Conservation (phyloP, 2,888 invertebrate species). For the Orthosia gracilis region DNA sequence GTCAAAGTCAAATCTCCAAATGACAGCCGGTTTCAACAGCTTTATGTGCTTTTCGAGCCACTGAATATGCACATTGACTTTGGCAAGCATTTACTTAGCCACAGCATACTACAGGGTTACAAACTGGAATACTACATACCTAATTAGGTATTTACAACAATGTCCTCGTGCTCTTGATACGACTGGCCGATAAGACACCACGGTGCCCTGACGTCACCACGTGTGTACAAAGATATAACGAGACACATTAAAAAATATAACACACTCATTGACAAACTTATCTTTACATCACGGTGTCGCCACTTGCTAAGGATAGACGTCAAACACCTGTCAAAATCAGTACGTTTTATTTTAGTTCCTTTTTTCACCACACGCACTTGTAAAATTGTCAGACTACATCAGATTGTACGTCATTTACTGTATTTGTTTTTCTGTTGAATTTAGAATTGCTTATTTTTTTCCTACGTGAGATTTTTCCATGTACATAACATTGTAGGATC, state of each 20-base stretch:
- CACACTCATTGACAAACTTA: conserved; percentile 9
- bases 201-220: conserved; percentile 54
- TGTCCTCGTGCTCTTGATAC: conserved; percentile 63
- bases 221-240: conserved; percentile 50
- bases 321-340: conserved; percentile 33
- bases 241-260: conserved; percentile 41
- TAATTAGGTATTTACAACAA: conserved; percentile 16
- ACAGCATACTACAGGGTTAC: conserved; percentile 22
- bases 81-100: no score
- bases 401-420: conserved; percentile 51
- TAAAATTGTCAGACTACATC: conserved; percentile 2
- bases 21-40: no score
- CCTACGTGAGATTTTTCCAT: conserved; percentile 42
- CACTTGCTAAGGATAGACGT: conserved; percentile 1
- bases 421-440: conserved; percentile 46
- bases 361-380: conserved; percentile 1
- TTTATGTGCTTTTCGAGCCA: no score
- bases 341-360: conserved; percentile 29
- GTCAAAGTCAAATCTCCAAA: no score
- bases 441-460: conserved; percentile 34
- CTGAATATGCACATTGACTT: no score
- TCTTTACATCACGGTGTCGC: conserved; percentile 26
- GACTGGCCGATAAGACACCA: conserved; percentile 57
- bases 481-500: conserved; percentile 1
- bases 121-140: conserved; percentile 10